Evolutionary conservation across 2,888 invertebrate species (phyloP), one percentile per base, ranked within the genome.

Genomic region (Phymatocera aterrima): DNA sequence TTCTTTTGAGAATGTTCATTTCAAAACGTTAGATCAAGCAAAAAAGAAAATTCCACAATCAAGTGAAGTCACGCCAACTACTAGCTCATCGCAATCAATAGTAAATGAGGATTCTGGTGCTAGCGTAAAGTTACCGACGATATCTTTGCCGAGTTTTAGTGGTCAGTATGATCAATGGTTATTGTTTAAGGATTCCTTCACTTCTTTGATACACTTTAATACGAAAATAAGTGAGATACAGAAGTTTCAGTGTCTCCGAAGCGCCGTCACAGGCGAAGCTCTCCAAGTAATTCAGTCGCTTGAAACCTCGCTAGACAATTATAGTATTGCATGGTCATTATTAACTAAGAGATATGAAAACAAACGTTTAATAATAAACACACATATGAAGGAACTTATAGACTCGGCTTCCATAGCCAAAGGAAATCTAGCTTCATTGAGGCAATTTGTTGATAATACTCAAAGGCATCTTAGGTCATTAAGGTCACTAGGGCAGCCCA

Each of bases 301-400:
- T 21, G 81, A 80, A 43, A 48, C 79, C 1, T 57, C 79, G 5
- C 72, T 28, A 2, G 57, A 37, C 0, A 82, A 81, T 79, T 81
- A 81, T 31, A 48, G 31, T 0, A 60, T 81, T 2, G 81, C 81
- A 0, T 80, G 81, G 79, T 43, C 24, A 0, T 43, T 80, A 12
- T 65, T 84, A 6, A 81, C 77, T 10, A 60, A 80, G 6, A 48
- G 83, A 6, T 85, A 82, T 21, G 82, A 84, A 24, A 85, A 85
- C 57, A 81, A 81, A 48, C 74, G 82, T 0, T 18, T 83, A 1
- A 85, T 86, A 2, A 80, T 84, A 0, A 68, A 83, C 4, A 83
- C 77, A 1, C 84, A 86, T 37, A 57, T 85, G 31, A 60, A 60
- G 8, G 31, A 31, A 60, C 31, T 60, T 1, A 15, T 60, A 15